These are phyloP conservation scores for Tachuris rubrigastra DNA, from an alignment of 2,113 vertebrate genomes.

Conservation along the genomic window DNA sequence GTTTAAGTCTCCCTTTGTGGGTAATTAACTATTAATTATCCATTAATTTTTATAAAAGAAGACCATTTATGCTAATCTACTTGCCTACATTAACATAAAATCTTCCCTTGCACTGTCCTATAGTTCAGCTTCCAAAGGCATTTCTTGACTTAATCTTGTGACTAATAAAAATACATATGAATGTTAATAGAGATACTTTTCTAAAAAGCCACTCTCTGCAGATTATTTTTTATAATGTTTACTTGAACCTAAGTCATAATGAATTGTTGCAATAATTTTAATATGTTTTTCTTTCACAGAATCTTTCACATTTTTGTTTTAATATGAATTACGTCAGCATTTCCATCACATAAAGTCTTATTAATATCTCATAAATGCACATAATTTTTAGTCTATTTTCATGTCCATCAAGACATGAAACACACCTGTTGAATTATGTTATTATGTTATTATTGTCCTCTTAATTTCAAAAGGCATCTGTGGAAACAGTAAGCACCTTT, in stretches of 20 bases:
- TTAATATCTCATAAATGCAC: neutral
- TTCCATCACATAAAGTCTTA: neutral
- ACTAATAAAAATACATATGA: neutral
- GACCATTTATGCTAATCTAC: neutral
- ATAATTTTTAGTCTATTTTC: neutral
- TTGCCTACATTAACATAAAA: conserved; percentile 13
- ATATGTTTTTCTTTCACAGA: neutral
- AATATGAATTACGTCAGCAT: neutral
- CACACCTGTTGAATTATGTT: fast-evolving
- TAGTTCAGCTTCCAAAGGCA: neutral
- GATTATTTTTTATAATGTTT: neutral
- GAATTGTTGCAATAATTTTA: neutral
- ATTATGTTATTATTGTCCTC: neutral
- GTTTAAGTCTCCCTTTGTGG: neutral
- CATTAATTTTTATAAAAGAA: neutral
- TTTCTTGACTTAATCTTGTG: neutral
- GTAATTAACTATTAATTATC: conserved; percentile 25
- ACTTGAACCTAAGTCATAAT: neutral
- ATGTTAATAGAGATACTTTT: neutral
- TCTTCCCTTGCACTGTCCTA: neutral
- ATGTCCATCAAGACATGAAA: neutral
- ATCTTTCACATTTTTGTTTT: neutral
- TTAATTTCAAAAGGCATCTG: neutral
- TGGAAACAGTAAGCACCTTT: neutral
- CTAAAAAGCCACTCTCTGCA: neutral